Percentiles rank a stretch among this genome's conserved stretches.
These are phyloP conservation scores for Eudasyphora cyanicolor DNA, from an alignment of 2,888 invertebrate species.

Conservation along the genomic window DNA sequence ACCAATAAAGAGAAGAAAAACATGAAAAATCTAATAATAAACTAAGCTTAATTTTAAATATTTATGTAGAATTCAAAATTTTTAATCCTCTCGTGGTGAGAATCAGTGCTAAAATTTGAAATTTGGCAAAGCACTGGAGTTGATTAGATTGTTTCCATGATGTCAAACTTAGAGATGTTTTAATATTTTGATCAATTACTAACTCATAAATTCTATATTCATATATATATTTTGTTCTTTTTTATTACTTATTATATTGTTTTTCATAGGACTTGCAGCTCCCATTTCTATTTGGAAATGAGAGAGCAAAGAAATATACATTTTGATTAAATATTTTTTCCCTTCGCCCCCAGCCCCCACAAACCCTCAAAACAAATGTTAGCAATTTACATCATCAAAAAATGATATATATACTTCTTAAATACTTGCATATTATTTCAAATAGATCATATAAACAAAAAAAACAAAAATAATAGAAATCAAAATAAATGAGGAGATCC, in stretches of 20 bases:
- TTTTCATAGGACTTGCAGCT: slow-evolving; percentile 4
- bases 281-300: background rate
- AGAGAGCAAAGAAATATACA: background rate
- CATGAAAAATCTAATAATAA: slow-evolving; percentile 27
- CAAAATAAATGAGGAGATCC: slow-evolving; percentile 8
- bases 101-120: background rate
- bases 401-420: background rate
- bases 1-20: slow-evolving; percentile 16
- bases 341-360: background rate
- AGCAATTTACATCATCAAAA: background rate
- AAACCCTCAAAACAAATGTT: slow-evolving; percentile 1
- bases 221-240: background rate
- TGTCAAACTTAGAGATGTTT: slow-evolving; percentile 4
- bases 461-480: background rate
- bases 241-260: background rate
- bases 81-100: slow-evolving; percentile 29
- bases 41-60: slow-evolving; percentile 53
- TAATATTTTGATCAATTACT: slow-evolving; percentile 3
- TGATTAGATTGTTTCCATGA: slow-evolving; percentile 4
- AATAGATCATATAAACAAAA: background rate
- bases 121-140: background rate
- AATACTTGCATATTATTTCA: background rate
- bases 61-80: slow-evolving; percentile 44
- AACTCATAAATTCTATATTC: background rate
- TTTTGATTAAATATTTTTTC: background rate